phyloP scores from a whole-genome alignment of 2,113 vertebrate species.

The Azemiops feae region DNA sequence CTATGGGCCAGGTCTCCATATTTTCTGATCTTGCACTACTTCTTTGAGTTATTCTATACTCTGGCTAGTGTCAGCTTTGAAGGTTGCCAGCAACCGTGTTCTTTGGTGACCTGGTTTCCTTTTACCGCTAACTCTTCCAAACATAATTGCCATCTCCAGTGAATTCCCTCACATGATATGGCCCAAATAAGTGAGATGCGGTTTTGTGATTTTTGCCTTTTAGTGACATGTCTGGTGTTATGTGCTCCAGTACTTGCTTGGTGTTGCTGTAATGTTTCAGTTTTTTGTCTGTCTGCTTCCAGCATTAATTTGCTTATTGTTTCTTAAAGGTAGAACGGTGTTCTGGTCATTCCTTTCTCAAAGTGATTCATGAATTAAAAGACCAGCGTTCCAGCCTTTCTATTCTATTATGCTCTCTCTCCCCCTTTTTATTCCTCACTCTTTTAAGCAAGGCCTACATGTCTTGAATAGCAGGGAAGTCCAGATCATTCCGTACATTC shows the following conservation, averaged over 20 bases:
- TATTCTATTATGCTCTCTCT: neutral
- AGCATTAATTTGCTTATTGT: neutral
- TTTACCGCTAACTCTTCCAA: neutral
- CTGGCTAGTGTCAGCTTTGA: neutral
- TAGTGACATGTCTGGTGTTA: neutral
- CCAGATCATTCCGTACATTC: slow-evolving; percentile 39
- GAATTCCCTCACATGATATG: neutral
- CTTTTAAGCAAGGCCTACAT: slow-evolving; percentile 33
- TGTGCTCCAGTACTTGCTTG: neutral
- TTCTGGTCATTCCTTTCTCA: slow-evolving; percentile 2
- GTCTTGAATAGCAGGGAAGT: slow-evolving; percentile 42
- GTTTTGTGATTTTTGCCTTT: neutral
- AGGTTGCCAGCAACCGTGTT: neutral
- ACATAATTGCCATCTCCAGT: neutral
- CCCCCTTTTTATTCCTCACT: slow-evolving; percentile 4
- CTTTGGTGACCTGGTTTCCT: neutral
- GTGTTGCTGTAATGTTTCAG: neutral
- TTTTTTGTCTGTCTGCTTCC: slow-evolving; percentile 24
- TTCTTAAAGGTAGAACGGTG: slow-evolving; percentile 25
- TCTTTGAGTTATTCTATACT: neutral
- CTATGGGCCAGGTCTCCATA: neutral
- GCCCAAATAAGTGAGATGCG: neutral
- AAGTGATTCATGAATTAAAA: neutral
- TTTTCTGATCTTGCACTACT: neutral
- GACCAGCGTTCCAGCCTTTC: slow-evolving; percentile 16